Conservation (phyloP, 2,888 invertebrate species). For the Electrophaes corylata region DNA sequence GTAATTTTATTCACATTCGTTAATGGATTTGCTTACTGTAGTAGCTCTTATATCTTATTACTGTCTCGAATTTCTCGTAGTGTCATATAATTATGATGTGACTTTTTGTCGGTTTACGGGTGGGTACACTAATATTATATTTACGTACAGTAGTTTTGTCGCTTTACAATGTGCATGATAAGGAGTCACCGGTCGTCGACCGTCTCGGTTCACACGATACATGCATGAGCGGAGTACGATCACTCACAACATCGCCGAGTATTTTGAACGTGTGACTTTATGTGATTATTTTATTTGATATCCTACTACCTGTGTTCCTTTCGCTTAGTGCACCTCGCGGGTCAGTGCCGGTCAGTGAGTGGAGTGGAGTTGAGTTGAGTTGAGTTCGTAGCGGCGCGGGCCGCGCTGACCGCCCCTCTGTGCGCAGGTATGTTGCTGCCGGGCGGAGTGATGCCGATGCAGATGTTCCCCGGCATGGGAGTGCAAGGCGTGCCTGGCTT, state of each 20-base stretch:
- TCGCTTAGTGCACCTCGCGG: constrained; percentile 66
- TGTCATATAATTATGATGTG: constrained; percentile 67
- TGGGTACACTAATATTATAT: constrained; percentile 83
- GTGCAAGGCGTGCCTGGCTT: constrained; percentile 3
- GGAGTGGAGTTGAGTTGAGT: not conserved
- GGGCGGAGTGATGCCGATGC: constrained; percentile 77
- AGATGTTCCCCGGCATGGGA: constrained; percentile 63
- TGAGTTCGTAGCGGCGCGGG: constrained; percentile 8
- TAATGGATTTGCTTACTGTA: constrained; percentile 82
- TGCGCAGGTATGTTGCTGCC: constrained; percentile 78
- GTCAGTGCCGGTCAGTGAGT: constrained; percentile 42
- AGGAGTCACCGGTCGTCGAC: constrained; percentile 52
- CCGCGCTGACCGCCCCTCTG: constrained; percentile 30
- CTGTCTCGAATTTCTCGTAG: constrained; percentile 82
- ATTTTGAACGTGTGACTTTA: constrained; percentile 79
- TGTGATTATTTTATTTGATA: constrained; percentile 79
- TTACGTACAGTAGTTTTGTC: constrained; percentile 83
- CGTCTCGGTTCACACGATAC: constrained; percentile 64
- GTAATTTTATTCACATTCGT: constrained; percentile 81
- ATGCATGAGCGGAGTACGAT: constrained; percentile 68
- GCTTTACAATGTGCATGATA: constrained; percentile 81
- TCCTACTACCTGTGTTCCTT: constrained; percentile 74
- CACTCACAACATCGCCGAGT: constrained; percentile 61
- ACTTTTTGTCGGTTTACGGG: constrained; percentile 77
- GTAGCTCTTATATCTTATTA: constrained; percentile 81